Conservation (phyloP, 35 echinoderm and acorn worm species). For the Eucidaris tribuloides region DNA sequence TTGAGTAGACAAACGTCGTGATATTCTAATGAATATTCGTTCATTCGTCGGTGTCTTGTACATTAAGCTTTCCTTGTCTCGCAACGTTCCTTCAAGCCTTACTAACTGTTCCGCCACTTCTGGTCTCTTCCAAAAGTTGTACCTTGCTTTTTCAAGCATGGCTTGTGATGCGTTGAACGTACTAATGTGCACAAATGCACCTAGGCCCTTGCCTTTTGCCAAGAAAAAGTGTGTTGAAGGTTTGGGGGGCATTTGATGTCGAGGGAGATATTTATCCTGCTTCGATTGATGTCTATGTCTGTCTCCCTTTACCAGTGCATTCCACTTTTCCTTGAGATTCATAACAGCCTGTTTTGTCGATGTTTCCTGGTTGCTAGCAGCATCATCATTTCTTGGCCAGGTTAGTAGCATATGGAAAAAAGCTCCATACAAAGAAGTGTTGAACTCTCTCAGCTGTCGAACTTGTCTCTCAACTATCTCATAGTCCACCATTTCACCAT, state of each 20-base stretch:
- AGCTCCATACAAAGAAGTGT: background rate
- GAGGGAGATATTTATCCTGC: background rate
- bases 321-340: background rate
- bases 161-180: conserved; percentile 7
- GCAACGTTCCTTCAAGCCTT: background rate
- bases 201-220: background rate
- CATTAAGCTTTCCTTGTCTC: background rate
- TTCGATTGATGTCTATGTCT: background rate
- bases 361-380: background rate
- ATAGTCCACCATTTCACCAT: background rate
- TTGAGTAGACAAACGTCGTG: background rate
- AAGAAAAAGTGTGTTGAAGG: background rate
- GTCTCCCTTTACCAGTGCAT: no score
- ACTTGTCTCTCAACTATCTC: background rate
- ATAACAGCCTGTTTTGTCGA: background rate
- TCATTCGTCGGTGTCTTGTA: background rate
- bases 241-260: background rate
- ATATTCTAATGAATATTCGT: background rate
- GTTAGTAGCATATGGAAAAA: background rate
- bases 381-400: background rate
- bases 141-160: background rate
- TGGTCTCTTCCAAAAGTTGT: background rate
- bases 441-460: background rate
- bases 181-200: background rate
- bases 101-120: background rate